phyloP scores from a whole-genome alignment of 2,888 invertebrate species.

The Diarsia brunnea region DNA sequence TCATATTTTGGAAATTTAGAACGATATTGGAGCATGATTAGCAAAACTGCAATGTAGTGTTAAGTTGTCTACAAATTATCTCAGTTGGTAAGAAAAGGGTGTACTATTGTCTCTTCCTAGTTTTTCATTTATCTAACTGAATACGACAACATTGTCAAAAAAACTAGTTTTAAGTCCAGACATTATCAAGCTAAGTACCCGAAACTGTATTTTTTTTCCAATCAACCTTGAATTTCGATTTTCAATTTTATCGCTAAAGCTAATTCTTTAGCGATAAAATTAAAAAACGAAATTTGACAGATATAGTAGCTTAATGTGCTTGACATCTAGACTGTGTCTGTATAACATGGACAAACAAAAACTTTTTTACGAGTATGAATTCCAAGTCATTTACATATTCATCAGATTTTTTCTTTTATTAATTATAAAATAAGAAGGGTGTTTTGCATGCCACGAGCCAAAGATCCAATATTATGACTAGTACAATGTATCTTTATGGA shows the following conservation, averaged over 20 bases:
- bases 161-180: not conserved
- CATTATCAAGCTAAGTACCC: too few species aligned
- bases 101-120: not conserved
- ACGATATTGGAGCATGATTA: not conserved
- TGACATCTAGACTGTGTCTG: too few species aligned
- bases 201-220: too few species aligned
- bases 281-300: too few species aligned
- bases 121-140: not conserved
- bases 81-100: not conserved
- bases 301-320: too few species aligned
- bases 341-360: not conserved
- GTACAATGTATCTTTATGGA: slow-evolving; percentile 27
- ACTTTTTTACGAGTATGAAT: slow-evolving; percentile 16
- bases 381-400: slow-evolving; percentile 29
- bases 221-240: too few species aligned
- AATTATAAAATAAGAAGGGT: slow-evolving; percentile 5
- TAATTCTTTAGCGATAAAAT: too few species aligned
- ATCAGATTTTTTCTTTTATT: slow-evolving; percentile 7
- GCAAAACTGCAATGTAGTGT: too few species aligned
- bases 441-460: slow-evolving; percentile 60
- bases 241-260: too few species aligned
- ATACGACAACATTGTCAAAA: not conserved
- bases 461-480: slow-evolving; percentile 40
- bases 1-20: slow-evolving; percentile 2
- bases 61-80: not conserved